Conservation (phyloP, 2,113 vertebrate genomes). For the Myiozetetes cayanensis region DNA sequence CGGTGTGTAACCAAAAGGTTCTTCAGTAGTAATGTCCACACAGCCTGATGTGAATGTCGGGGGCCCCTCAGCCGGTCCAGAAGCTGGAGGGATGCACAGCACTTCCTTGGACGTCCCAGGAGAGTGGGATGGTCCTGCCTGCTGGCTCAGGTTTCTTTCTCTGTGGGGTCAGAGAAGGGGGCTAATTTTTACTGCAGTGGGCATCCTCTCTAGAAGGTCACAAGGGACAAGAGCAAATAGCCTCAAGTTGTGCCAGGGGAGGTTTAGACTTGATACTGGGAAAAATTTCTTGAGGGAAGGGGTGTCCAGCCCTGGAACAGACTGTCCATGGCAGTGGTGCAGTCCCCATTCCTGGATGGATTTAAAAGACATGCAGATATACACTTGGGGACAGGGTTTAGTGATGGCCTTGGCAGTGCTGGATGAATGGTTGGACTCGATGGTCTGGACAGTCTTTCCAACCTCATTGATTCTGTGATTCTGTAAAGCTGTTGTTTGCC, state of each 20-base stretch:
- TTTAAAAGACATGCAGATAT: neutral
- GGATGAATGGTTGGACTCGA: fast-evolving
- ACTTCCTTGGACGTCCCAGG: neutral
- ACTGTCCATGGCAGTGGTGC: neutral
- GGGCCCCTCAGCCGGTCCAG: neutral
- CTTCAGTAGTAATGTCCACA: neutral
- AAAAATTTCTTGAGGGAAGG: neutral
- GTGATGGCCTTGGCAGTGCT: neutral
- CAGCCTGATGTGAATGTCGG: fast-evolving
- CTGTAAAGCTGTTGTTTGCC: neutral
- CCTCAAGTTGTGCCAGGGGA: neutral
- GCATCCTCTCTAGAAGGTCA: neutral
- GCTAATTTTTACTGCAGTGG: fast-evolving
- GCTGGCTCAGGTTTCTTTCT: neutral
- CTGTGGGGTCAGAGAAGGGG: neutral
- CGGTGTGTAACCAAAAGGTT: neutral
- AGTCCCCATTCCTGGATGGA: neutral
- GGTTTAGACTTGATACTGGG: neutral
- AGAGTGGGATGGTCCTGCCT: neutral
- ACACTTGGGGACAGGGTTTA: neutral
- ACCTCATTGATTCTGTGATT: neutral
- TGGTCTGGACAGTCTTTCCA: neutral
- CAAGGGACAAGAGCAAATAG: fast-evolving
- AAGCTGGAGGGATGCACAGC: neutral
- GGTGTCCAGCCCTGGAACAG: neutral